Percentiles rank a stretch among this genome's conserved stretches.
Evolutionary conservation across 2,888 invertebrate genomes (phyloP).

Genomic region (Andrena haemorrhoa): DNA sequence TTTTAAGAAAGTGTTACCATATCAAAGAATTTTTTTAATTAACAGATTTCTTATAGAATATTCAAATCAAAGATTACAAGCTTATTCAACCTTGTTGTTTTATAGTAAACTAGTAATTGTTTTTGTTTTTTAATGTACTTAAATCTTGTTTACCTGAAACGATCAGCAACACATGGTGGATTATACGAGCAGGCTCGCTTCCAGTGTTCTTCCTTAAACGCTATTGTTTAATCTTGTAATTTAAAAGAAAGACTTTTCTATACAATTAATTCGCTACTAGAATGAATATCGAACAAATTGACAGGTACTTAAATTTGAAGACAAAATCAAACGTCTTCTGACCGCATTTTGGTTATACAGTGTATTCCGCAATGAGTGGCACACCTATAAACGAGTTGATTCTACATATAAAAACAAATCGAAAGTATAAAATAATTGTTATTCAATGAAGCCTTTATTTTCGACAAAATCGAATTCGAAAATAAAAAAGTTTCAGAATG

Average conservation of each 20-base stretch:
- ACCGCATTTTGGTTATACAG: not conserved
- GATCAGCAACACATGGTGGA: not conserved
- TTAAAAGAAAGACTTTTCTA: not conserved
- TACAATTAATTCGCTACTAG: not conserved
- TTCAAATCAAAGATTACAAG: not conserved
- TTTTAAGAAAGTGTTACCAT: not conserved
- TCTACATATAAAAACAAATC: not conserved
- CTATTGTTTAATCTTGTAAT: not conserved
- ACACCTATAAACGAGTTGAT: not conserved
- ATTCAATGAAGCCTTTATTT: too few species aligned
- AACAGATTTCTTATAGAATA: not conserved
- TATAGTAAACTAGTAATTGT: not conserved
- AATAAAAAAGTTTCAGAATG: too few species aligned
- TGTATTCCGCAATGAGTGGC: not conserved
- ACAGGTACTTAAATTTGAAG: not conserved
- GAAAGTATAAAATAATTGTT: not conserved
- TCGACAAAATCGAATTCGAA: too few species aligned
- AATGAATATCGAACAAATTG: not conserved
- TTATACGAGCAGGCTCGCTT: not conserved
- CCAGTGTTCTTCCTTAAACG: not conserved
- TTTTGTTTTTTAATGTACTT: too few species aligned
- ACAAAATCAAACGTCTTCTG: constrained; percentile 4
- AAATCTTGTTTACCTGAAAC: not conserved
- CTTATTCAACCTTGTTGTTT: not conserved
- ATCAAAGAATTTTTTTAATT: not conserved